A percentile compares a stretch with the other conserved stretches of the same genome.
Conservation (phyloP, 2,113 vertebrate genomes). For the Acinonyx jubatus region DNA sequence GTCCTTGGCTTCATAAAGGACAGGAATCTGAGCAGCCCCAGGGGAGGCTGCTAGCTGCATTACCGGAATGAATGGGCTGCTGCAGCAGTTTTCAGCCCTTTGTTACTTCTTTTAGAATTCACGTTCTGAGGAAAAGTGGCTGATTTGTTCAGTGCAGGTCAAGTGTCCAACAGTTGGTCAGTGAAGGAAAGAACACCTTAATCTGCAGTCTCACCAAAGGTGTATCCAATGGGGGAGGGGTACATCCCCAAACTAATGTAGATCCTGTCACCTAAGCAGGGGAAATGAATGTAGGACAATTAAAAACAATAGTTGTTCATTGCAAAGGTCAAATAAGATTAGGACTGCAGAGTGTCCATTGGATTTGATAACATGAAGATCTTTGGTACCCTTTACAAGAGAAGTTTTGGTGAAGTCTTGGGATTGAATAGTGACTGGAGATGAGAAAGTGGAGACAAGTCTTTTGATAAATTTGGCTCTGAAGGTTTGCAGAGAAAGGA, state of each 20-base stretch:
- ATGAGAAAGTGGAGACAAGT: not conserved
- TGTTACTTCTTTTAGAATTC: slow-evolving; percentile 19
- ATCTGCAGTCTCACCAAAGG: not conserved
- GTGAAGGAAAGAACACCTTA: not conserved
- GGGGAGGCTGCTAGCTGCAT: not conserved
- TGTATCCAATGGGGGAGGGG: not conserved
- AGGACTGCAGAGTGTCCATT: not conserved
- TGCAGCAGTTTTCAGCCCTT: not conserved
- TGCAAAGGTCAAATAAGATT: not conserved
- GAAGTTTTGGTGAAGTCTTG: not conserved
- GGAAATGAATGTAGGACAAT: not conserved
- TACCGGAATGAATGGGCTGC: not conserved
- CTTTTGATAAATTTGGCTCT: not conserved
- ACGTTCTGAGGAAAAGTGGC: not conserved
- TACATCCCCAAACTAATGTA: not conserved
- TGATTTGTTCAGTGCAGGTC: not conserved
- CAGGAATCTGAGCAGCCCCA: not conserved
- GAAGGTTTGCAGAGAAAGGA: not conserved
- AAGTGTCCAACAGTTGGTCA: not conserved
- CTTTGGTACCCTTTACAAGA: not conserved
- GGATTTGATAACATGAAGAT: not conserved
- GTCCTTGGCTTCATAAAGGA: not conserved
- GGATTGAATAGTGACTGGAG: not conserved
- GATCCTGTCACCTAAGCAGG: not conserved
- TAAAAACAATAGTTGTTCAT: not conserved